Base-by-base conservation (phyloP, 1,140 invertebrate genomes). In the Phthorimaea operculella region DNA sequence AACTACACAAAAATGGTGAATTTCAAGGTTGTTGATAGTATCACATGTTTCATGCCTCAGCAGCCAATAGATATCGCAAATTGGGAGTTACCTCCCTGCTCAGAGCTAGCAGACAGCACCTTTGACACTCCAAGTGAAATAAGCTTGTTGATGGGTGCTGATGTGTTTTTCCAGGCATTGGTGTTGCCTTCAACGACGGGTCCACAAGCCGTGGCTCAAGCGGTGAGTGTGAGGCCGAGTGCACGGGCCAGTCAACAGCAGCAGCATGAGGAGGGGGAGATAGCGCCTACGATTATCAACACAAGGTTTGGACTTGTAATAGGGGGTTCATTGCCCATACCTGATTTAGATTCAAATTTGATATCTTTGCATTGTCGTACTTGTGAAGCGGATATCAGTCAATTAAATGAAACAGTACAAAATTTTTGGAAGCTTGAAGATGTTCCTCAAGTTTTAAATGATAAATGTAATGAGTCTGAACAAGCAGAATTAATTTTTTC, bases 11-110 rank as follows among this genome's bases (percentile, higher is more conserved):
- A 36, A 14, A 39, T 16, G n/a, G 48, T 60, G 33, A 64, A 55
- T 11, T 64, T 44, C 34, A 58, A 64, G 42, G 49, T 64, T 1
- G 51, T 64, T 14, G 53, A 64, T 4, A 34, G 56, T 45, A 64
- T 64, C 1, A 64, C 62, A 9, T 58, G 56, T 17, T 52, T 60
- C 1, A 34, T 64, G 17, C 62, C 59, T 6, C 62, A 60, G 36
- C 33, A 17, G 11, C 12, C 45, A 33, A 9, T 64, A 14, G 42
- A 58, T 28, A 12, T 44, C 12, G 10, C 33, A 16, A 12, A 33
- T 16, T 45, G 55, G 21, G 45, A 45, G 8, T 56, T 62, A 14
- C 60, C 60, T 45, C 1, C 33, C 11, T 28, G 18, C n/a, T 12
- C 54, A 9, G 39, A 8, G 16, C 34, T 62, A n/a, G 60, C 60